phyloP scores from a whole-genome alignment of 2,113 vertebrate genomes.

The Poeciliopsis retropinna region DNA sequence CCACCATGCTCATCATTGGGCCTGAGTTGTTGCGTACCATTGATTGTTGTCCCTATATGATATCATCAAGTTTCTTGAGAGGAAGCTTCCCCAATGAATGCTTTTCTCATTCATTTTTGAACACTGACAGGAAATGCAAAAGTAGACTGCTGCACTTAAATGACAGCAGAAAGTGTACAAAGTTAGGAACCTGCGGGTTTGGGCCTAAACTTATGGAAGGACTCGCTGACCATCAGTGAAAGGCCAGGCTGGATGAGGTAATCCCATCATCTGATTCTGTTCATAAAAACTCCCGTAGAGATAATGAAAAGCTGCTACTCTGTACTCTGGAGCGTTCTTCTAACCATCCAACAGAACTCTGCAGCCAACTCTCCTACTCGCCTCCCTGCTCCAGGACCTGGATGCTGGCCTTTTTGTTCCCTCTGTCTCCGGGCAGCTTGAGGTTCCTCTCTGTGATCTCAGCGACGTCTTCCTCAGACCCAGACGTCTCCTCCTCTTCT shows the following conservation, averaged over 20 bases:
- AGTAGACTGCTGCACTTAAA: too few species aligned
- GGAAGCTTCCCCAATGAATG: too few species aligned
- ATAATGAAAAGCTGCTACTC: neutral
- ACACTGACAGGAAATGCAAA: too few species aligned
- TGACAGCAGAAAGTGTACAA: too few species aligned
- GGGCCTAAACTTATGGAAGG: too few species aligned
- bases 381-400: constrained; percentile 80
- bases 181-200: too few species aligned
- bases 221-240: too few species aligned
- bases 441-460: constrained; percentile 83
- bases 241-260: neutral
- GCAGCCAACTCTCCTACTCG: neutral
- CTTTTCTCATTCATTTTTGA: too few species aligned
- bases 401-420: constrained; percentile 82
- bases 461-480: constrained; percentile 56
- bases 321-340: neutral
- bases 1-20: too few species aligned
- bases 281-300: constrained; percentile 24
- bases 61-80: too few species aligned
- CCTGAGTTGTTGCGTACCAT: too few species aligned
- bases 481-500: constrained; percentile 64
- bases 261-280: neutral
- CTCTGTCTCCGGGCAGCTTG: constrained; percentile 81
- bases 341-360: neutral
- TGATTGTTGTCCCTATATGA: too few species aligned